Evolutionary conservation across 2,888 invertebrate genomes (phyloP), one percentile per base, ranked within the genome.

Genomic region (Meliscaeva auricollis): DNA sequence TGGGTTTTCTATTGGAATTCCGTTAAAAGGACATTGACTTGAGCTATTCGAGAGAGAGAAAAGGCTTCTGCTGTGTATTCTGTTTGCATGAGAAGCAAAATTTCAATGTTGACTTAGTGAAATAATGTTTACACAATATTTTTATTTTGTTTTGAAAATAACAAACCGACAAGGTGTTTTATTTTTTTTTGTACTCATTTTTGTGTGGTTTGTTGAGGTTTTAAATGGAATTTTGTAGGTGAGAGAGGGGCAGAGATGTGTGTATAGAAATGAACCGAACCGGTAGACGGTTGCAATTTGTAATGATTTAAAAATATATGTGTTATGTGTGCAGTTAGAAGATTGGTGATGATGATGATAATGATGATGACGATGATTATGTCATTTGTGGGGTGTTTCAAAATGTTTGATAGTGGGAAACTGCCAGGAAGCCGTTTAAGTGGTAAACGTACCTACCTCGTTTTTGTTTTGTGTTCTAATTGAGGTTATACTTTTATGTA

Each of bases 11-110:
- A 75, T 66, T 50, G 74, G 75, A 80, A 80, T 80, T 74, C 60
- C 68, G 44, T 74, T 66, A 41, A 41, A 48, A 38, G 79, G 79
- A 60, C 60, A 8, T 75, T 80, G 79, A 75, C 75, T 46, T 56
- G 26, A 30, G 56, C 30, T 54, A 38, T 56, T 52, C 17, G 6
- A n/a, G 15, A n/a, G n/a, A n/a, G n/a, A n/a, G n/a, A n/a, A n/a
- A 26, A 46, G 46, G 17, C 26, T 62, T 44, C 44, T 50, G 48
- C 6, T 35, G 35, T 35, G 35, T 35, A 35, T 9, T 35, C 9
- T 35, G 66, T 50, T 66, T 35, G 44, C 54, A 56, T 62, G 54
- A 9, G 9, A 26, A 15, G 22, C 13, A 13, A 38, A 50, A 48
- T 22, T 48, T 60, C 15, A 15, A 32, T 70, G 70, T 69, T 69